Base-by-base conservation (phyloP, 1,140 invertebrate genomes). In the Drosophila nannoptera region DNA sequence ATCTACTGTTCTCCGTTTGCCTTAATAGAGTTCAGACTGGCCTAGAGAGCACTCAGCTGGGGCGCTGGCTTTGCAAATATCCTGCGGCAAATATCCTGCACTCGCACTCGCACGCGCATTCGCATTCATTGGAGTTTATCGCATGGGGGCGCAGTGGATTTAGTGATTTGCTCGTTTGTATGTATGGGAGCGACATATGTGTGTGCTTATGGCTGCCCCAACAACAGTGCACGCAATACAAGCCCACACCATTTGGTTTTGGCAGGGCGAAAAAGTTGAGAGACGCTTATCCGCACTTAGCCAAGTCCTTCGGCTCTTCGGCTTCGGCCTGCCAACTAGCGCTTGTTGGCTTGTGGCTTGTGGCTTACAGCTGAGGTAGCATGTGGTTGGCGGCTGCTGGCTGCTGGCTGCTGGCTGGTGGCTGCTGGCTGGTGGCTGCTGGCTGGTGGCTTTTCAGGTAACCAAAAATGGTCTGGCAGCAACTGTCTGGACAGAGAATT, bases 81-180 rank as follows among this genome's bases (percentile, higher is more conserved):
- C 80, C 80, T 80, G 66, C 76, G 76, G 80, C 80, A 77, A 83
- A 84, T 83, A 80, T 84, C 80, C 80, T 80, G 66, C 76, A 81
- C n/a, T n/a, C n/a, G n/a, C n/a, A n/a, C n/a, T n/a, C n/a, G 80
- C 69, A 67, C 40, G 58, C 16, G 48, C 62, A 70, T 40, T 69
- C 14, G 35, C 75, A 60, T 83, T 84, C 83, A 84, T 84, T 76
- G 64, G 80, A 76, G 66, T 84, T 82, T 82, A 78, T 83, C 82
- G 68, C 56, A 54, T 65, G 69, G 14, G 45, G 53, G 59, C 68
- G 49, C 76, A 83, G 46, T 83, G 80, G 80, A 83, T 83, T 83
- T 83, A 76, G 69, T 80, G 80, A 83, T 83, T 83, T 83, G 80
- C 65, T 86, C 78, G 73, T 84, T 84, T 83, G 52, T 75, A 75